These are phyloP conservation scores for Thalpophila matura DNA, from an alignment of 2,888 invertebrate species.

Conservation along the genomic window DNA sequence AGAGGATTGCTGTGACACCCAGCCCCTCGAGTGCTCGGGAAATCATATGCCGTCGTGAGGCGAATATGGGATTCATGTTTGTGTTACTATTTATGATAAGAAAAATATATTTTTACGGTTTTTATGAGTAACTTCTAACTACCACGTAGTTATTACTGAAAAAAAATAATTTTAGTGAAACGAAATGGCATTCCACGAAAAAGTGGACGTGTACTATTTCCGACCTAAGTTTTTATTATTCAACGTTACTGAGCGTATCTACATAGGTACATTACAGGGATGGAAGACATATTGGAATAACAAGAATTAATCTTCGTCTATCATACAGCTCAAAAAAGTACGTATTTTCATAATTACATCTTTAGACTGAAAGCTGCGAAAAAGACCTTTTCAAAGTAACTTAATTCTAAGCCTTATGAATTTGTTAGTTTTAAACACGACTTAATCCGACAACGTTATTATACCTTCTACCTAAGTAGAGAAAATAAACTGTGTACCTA, in stretches of 20 bases:
- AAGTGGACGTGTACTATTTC: too few relatives aligned
- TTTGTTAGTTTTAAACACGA: constrained; percentile 44
- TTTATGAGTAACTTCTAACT: constrained; percentile 1
- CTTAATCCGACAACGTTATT: constrained; percentile 44
- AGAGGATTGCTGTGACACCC: constrained; percentile 83
- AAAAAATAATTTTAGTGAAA: too few relatives aligned
- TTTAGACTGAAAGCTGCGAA: neutral
- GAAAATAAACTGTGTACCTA: constrained; percentile 1
- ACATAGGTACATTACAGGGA: neutral
- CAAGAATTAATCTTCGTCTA: neutral
- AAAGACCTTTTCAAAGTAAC: constrained; percentile 21
- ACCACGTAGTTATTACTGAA: too few relatives aligned
- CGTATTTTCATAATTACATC: constrained; percentile 16
- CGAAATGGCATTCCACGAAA: too few relatives aligned
- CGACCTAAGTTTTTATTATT: neutral
- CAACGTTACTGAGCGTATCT: too few relatives aligned
- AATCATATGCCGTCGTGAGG: constrained; percentile 73
- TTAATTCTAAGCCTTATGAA: constrained; percentile 44
- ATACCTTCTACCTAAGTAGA: constrained; percentile 13
- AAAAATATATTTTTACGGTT: constrained; percentile 27
- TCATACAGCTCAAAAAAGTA: neutral
- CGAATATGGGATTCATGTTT: constrained; percentile 62
- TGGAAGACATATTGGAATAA: neutral
- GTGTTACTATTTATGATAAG: constrained; percentile 39
- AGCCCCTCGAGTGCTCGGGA: constrained; percentile 69